phyloP scores from a whole-genome alignment of 1,140 invertebrate species.

The Dolichoris vasculosae region DNA sequence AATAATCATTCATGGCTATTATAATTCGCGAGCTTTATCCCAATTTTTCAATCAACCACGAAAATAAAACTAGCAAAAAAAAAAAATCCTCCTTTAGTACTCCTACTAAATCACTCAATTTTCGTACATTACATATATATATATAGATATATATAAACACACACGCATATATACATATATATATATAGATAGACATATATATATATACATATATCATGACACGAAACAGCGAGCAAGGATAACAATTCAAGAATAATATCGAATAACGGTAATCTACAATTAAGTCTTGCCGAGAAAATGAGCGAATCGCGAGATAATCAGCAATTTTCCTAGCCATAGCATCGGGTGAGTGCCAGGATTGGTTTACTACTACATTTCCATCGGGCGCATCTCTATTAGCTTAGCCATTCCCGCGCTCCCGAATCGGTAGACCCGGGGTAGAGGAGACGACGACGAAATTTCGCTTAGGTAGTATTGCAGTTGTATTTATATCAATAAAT shows the following conservation, averaged over 20 bases:
- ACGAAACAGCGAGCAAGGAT: neutral
- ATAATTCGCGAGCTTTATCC: neutral
- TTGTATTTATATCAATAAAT: constrained; percentile 54
- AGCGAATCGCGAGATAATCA: no score
- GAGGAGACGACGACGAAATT: constrained; percentile 43
- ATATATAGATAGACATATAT: no score
- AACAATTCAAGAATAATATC: no score
- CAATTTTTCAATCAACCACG: neutral
- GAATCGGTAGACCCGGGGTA: no score
- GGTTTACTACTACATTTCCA: neutral
- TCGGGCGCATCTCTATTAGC: neutral
- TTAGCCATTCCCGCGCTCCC: neutral
- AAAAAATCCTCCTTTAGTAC: neutral
- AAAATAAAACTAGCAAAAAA: neutral
- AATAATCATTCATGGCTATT: neutral
- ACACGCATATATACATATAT: no score
- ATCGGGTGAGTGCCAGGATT: neutral
- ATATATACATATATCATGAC: neutral
- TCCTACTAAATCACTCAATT: neutral
- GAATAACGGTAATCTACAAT: no score
- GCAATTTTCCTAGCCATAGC: no score
- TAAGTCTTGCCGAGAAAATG: no score
- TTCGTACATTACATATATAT: no score
- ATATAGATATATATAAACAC: no score
- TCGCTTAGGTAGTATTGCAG: constrained; percentile 54